Base-by-base conservation (phyloP, 2,888 invertebrate genomes). In the Penaeus monodon region DNA sequence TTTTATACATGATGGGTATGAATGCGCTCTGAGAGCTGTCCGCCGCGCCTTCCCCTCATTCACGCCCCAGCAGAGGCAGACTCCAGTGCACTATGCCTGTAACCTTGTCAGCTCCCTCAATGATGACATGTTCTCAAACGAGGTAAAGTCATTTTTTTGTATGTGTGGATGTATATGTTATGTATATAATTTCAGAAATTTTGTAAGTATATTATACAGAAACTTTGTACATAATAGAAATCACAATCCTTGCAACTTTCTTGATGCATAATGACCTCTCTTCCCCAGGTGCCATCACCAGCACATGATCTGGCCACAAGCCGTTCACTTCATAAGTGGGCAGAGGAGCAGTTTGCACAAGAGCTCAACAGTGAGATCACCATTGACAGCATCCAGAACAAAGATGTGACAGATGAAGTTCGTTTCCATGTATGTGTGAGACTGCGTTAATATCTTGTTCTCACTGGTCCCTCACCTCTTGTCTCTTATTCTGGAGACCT, bases 341-440 rank as follows among this genome's bases (percentile, higher is more conserved):
- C 84, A 0, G 76, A 85, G n/a, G 88, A 89, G 81, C 89, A 89
- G 86, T 74, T 89, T 44, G 73, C 76, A 29, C 64, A 66, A 22
- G 89, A 89, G 49, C n/a, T 79, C 20, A 64, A 33, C 22, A 84
- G 89, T 44, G 79, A 82, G 12, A 22, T 88, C 29, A 73, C 85
- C 20, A 85, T 89, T 33, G 68, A 81, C 63, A 89, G 89, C 33
- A 87, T 89, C 38, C 79, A 85, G 49, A 80, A 49, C 27, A 79
- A 65, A 63, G 57, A 79, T 27, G 66, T 80, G 12, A 74, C 87
- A 49, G 22, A 68, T 27, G 80, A 87, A 12, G 65, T 81, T 38
- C 70, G 65, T 20, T 44, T 68, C 29, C 82, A 77, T 78, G 86
- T 86, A 82, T 77, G 86, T 86, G n/a, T n/a, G 57, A 57, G 38